Conservation (phyloP, 2,113 vertebrate genomes). For the Perccottus glenii region DNA sequence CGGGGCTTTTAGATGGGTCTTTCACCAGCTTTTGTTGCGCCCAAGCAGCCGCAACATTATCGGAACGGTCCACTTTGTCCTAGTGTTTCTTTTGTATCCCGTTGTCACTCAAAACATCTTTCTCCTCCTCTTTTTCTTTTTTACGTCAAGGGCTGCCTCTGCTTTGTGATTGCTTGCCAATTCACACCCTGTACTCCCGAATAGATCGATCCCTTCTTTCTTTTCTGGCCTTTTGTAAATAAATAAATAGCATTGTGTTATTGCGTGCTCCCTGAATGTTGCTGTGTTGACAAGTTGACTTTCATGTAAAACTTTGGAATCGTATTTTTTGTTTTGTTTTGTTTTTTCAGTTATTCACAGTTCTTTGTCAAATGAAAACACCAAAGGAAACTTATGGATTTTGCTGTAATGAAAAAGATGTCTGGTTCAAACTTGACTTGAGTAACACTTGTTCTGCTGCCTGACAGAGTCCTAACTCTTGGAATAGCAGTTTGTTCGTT, state of each 20-base stretch:
- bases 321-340: constrained; percentile 28
- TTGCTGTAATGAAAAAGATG: neutral
- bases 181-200: constrained; percentile 41
- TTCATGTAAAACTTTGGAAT: constrained; percentile 56
- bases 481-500: neutral
- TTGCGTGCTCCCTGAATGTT: constrained; percentile 38
- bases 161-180: constrained; percentile 60
- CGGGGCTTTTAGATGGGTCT: constrained; percentile 60
- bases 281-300: constrained; percentile 51
- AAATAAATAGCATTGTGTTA: constrained; percentile 57
- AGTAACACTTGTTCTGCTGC: neutral
- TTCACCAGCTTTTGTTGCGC: constrained; percentile 60
- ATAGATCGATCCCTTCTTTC: constrained; percentile 54
- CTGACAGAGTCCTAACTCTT: neutral
- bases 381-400: constrained; percentile 18
- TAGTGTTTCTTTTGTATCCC: constrained; percentile 57
- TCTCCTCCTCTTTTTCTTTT: constrained; percentile 36
- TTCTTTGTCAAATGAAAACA: constrained; percentile 27
- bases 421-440: neutral
- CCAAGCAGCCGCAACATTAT: constrained; percentile 56
- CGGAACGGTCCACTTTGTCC: constrained; percentile 62
- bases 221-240: constrained; percentile 60
- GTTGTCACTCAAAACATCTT: constrained; percentile 54
- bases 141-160: constrained; percentile 45
- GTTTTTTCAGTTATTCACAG: constrained; percentile 19